Evolutionary conservation across 1,140 invertebrate species (phyloP).

Genomic region (Nilaparvata lugens): DNA sequence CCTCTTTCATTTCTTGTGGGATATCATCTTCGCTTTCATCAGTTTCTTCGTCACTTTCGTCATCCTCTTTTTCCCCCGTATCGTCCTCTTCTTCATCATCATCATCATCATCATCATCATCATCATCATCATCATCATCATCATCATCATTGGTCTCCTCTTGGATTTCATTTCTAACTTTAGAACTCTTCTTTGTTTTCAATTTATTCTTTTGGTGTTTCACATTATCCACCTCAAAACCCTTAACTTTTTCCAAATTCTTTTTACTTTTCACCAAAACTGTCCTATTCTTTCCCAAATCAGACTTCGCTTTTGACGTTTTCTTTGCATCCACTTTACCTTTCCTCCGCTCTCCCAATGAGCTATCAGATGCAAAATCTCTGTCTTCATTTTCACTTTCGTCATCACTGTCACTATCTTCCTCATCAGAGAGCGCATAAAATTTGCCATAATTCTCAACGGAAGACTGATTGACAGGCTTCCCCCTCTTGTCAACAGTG

Average conservation of each 20-base stretch:
- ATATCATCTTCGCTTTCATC: slow-evolving; percentile 22
- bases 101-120: slow-evolving; percentile 28
- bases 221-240: slow-evolving; percentile 12
- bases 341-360: background rate
- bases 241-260: slow-evolving; percentile 1
- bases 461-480: slow-evolving; percentile 63
- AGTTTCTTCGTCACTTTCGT: slow-evolving; percentile 25
- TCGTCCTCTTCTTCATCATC: slow-evolving; percentile 27
- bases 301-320: too few relatives aligned
- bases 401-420: slow-evolving; percentile 22
- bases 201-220: slow-evolving; percentile 2
- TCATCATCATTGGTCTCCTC: slow-evolving; percentile 14
- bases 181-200: background rate
- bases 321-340: too few relatives aligned
- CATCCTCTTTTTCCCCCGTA: slow-evolving; percentile 25
- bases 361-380: background rate
- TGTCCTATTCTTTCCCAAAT: too few relatives aligned
- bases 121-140: slow-evolving; percentile 26
- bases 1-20: slow-evolving; percentile 23
- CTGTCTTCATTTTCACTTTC: background rate
- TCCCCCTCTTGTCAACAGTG: slow-evolving; percentile 84
- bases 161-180: too few relatives aligned
- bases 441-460: slow-evolving; percentile 79
- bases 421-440: slow-evolving; percentile 66
- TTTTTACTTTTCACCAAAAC: too few relatives aligned